phyloP scores from a whole-genome alignment of 2,797 vertebrate genomes.

The Diplodus puntazzo region DNA sequence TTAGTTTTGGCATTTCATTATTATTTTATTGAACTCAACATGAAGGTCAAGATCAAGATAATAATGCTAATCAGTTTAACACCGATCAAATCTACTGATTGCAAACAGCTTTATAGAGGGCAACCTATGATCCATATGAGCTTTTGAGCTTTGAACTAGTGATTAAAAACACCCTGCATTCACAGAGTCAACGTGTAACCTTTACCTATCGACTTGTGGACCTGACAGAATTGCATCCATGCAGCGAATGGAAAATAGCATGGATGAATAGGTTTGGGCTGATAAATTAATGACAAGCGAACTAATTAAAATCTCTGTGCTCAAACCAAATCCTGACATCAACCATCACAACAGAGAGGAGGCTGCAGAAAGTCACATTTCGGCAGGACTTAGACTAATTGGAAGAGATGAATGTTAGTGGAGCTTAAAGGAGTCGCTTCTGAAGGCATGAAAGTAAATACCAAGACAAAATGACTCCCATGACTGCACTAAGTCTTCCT shows the following conservation, averaged over 20 bases:
- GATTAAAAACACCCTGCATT: slow-evolving; percentile 8
- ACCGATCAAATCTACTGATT: background rate
- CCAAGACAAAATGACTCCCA: slow-evolving; percentile 71
- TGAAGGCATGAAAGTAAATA: slow-evolving; percentile 66
- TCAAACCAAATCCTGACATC: slow-evolving; percentile 44
- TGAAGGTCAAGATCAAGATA: slow-evolving; percentile 8
- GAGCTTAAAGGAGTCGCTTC: slow-evolving; percentile 54
- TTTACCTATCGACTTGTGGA: slow-evolving; percentile 13
- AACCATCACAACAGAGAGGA: slow-evolving; percentile 27
- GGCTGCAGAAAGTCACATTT: slow-evolving; percentile 49
- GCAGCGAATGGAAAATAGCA: slow-evolving; percentile 47
- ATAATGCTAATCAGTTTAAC: background rate
- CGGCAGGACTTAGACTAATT: slow-evolving; percentile 65
- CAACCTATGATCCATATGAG: background rate
- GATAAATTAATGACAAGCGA: slow-evolving; percentile 51
- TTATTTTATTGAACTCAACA: background rate
- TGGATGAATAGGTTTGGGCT: slow-evolving; percentile 31
- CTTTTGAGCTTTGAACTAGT: background rate
- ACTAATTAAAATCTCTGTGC: slow-evolving; percentile 46
- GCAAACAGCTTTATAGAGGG: background rate
- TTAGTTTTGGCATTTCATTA: slow-evolving; percentile 1
- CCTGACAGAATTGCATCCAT: slow-evolving; percentile 27
- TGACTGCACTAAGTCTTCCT: slow-evolving; percentile 71
- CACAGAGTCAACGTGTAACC: background rate
- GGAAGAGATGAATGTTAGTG: slow-evolving; percentile 64